Evolutionary conservation across 2,797 vertebrate genomes (phyloP), one percentile per base, ranked within the genome.

Genomic region (Myotis planiceps): DNA sequence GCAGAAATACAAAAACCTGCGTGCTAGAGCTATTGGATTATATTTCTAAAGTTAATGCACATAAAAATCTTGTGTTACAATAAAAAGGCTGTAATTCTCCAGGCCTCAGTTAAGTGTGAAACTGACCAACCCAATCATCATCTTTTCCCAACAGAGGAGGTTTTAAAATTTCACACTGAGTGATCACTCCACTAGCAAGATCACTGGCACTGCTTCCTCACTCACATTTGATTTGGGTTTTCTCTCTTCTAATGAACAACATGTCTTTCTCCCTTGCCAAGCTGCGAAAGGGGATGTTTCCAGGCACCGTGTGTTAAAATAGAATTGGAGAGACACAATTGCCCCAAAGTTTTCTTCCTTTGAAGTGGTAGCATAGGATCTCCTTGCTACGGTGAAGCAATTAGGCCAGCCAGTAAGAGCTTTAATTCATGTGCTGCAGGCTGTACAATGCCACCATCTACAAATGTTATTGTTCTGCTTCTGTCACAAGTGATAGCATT

Each of bases 331-430:
- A 90, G 53, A 93, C 69, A 75, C 16, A 2, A 53, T 19, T 91
- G 93, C 96, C 65, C 39, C 83, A 97, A 97, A 92, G 97, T 97
- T 95, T 63, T 25, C 19, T 3, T 60, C 90, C 93, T 94, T 68
- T 79, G 94, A 94, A 60, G 10, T 97, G 96, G 98, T 97, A 97
- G 95, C 96, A 7, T 23, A 97, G 91, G 97, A 98, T 98, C 84
- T 82, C 95, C 93, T 98, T 97, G 97, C 95, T 98, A 97, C 94
- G 97, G 97, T 98, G 97, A 98, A 97, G 96, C 98, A 98, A 97
- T 98, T 97, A 98, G 2, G 6, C 90, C 97, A 97, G 96, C 96
- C 98, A 97, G 89, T 96, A 97, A 98, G 97, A 98, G 92, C 97
- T 97, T 98, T 97, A 97, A 98, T 98, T 97, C 98, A 96, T 96